Evolutionary conservation across 1,140 invertebrate genomes (phyloP).

Genomic region (Carposina sasakii): DNA sequence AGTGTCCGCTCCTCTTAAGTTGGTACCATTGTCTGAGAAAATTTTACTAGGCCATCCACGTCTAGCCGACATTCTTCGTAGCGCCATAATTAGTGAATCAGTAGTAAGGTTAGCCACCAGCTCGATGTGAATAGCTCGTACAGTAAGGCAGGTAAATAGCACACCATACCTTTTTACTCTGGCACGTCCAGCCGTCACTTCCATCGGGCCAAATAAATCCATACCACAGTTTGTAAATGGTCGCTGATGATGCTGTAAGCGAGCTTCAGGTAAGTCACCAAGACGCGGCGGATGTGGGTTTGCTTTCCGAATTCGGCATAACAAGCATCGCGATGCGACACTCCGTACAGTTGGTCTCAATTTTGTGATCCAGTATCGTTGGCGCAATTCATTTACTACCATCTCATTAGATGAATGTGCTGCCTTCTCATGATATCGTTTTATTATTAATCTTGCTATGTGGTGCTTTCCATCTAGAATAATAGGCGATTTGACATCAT

Average conservation of each 20-base stretch:
- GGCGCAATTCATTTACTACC: constrained; percentile 14
- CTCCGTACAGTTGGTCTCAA: constrained; percentile 14
- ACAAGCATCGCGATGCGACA: constrained; percentile 15
- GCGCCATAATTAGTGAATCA: constrained; percentile 27
- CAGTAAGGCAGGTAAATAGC: constrained; percentile 28
- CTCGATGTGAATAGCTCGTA: constrained; percentile 25
- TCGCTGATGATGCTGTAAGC: constrained; percentile 22
- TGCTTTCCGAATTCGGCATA: constrained; percentile 16
- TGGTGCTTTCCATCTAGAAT: constrained; percentile 16
- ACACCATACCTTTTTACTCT: constrained; percentile 41
- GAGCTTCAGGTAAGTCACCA: constrained; percentile 16
- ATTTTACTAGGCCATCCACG: constrained; percentile 18
- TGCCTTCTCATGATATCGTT: constrained; percentile 13
- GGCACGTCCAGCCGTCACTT: constrained; percentile 24
- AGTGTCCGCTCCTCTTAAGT: constrained; percentile 29
- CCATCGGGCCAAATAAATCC: constrained; percentile 43
- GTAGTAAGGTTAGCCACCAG: constrained; percentile 15
- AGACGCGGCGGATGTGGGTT: constrained; percentile 20
- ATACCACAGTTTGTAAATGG: constrained; percentile 29
- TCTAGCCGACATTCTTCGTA: constrained; percentile 23
- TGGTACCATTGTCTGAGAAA: constrained; percentile 36
- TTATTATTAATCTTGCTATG: constrained; percentile 14
- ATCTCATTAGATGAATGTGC: constrained; percentile 8
- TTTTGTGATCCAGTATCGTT: constrained; percentile 10
- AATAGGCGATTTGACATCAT: neutral